Conservation (phyloP, 2,888 invertebrate species). For the Octodonta nipae region DNA sequence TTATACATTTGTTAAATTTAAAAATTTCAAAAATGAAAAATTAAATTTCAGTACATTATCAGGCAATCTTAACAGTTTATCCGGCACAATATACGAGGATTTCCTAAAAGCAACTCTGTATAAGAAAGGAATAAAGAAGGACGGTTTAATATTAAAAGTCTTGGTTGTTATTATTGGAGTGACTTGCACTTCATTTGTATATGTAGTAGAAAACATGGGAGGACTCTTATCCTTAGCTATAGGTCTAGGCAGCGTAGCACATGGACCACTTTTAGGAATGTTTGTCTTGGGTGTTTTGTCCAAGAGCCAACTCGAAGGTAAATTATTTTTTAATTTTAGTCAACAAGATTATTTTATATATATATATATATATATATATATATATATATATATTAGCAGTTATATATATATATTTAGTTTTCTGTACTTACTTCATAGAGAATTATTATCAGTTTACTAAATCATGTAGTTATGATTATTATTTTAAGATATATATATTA, state of each 20-base stretch:
- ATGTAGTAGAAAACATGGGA: slow-evolving; percentile 39
- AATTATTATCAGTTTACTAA: slow-evolving; percentile 12
- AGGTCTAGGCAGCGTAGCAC: slow-evolving; percentile 30
- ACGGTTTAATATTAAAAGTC: slow-evolving; percentile 37
- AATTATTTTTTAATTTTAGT: slow-evolving; percentile 16
- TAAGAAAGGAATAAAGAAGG: slow-evolving; percentile 38
- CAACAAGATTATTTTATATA: too few species aligned
- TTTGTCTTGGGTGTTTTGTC: slow-evolving; percentile 55
- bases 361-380: too few species aligned
- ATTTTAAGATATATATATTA: too few species aligned
- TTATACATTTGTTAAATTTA: too few species aligned
- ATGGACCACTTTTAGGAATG: slow-evolving; percentile 49
- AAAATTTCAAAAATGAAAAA: too few species aligned
- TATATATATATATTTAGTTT: too few species aligned
- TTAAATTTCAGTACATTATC: slow-evolving; percentile 47
- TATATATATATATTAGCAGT: too few species aligned
- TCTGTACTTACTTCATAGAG: slow-evolving; percentile 22
- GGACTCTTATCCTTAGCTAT: slow-evolving; percentile 46
- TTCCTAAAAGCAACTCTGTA: slow-evolving; percentile 45
- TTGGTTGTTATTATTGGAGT: slow-evolving; percentile 36
- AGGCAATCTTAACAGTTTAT: slow-evolving; percentile 46
- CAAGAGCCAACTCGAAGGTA: slow-evolving; percentile 49
- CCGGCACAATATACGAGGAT: slow-evolving; percentile 54
- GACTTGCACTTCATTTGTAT: slow-evolving; percentile 59
- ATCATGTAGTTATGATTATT: slow-evolving; percentile 11